These are phyloP conservation scores for Macheiramphus alcinus DNA, from an alignment of 2,113 vertebrate genomes.

Conservation along the genomic window DNA sequence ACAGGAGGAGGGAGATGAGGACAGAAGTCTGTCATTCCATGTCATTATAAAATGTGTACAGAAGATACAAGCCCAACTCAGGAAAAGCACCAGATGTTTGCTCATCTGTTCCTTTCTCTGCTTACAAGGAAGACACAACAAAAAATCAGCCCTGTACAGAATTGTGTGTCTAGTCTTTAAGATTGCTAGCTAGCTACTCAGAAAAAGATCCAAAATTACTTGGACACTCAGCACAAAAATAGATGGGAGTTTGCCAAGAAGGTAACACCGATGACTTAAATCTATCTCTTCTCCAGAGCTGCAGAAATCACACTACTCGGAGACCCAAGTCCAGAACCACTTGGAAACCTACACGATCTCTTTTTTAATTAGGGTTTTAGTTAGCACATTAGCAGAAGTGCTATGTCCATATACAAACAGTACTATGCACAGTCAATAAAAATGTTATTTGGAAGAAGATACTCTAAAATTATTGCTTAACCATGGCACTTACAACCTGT, in stretches of 20 bases:
- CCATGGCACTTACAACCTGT: background rate
- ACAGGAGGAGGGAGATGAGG: background rate
- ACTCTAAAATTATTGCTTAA: constrained; percentile 16
- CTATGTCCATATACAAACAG: background rate
- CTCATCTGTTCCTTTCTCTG: background rate
- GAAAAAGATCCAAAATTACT: background rate
- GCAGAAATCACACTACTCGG: background rate
- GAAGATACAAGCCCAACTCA: background rate
- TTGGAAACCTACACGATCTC: background rate
- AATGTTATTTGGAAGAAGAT: background rate
- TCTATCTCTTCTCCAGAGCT: background rate
- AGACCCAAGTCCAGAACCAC: background rate
- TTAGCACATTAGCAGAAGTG: background rate
- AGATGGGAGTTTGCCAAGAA: background rate
- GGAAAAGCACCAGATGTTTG: background rate
- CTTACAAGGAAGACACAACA: background rate
- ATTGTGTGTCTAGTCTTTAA: background rate
- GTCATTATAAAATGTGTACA: background rate
- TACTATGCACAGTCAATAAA: background rate
- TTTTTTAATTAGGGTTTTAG: background rate
- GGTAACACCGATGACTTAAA: background rate
- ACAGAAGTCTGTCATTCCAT: background rate
- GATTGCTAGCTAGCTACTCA: background rate
- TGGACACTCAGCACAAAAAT: background rate
- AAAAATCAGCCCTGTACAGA: background rate